Base-by-base conservation (phyloP, 2,113 vertebrate species). In the Lepus europaeus region DNA sequence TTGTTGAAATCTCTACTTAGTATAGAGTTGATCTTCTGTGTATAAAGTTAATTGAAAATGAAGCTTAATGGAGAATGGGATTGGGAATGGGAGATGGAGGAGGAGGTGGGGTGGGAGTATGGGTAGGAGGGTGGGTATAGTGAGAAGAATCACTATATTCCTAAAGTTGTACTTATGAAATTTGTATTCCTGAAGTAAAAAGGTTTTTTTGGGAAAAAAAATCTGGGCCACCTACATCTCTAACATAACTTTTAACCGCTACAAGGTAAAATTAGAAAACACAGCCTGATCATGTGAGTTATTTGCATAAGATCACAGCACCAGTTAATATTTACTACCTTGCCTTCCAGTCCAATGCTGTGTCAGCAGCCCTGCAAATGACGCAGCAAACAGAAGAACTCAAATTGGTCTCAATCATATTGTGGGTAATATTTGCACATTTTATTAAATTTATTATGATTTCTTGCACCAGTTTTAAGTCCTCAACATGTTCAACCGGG, bases 231-330 rank as follows among this genome's bases (percentile, higher is more conserved):
- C 10, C 9, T n/a, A 59, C 33, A 7, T 39, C 53, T n/a, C 36
- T 45, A 73, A 31, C 53, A 61, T 39, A 91, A 70, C 6, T 86
- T 87, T 11, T 27, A 59, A 69, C 36, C 0, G 9, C 27, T 51
- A 70, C 20, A 84, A 73, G 56, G 27, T 78, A 89, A 88, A 79
- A 76, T 79, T 66, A 66, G 78, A 82, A 96, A 94, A 68, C 33
- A 33, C 39, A 83, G 49, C 10, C 7, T 80, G 83, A 39, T 53
- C 45, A 1, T 22, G 22, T 76, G 53, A 73, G 56, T 85, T 74
- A 87, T 56, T 49, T 85, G 72, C 69, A 33, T 4, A 80, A 78
- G 45, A 53, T 73, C 36, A 79, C 53, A 80, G 86, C 69, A 31
- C 29, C 29, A 66, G 51, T 83, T 83, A 90, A 80, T 80, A 69